Conservation (phyloP, 2,888 invertebrate species). For the Thysanoteuthis rhombus region DNA sequence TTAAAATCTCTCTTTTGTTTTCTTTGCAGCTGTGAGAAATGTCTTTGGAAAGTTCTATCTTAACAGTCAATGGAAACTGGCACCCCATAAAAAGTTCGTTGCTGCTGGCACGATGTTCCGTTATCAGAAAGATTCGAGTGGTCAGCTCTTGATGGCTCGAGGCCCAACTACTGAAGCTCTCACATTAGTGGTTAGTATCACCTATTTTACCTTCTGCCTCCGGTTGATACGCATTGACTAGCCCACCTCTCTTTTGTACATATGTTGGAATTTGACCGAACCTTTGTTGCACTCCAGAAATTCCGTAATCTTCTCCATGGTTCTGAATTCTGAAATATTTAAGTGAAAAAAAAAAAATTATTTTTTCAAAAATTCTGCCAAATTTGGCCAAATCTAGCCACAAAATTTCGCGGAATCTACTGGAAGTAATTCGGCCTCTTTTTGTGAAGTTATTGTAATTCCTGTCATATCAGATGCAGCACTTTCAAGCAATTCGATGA, state of each 20-base stretch:
- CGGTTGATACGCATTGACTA: neutral
- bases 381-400: no score
- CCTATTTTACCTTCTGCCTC: neutral
- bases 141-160: conserved; percentile 36
- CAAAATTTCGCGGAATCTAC: no score
- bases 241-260: no score
- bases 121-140: conserved; percentile 12
- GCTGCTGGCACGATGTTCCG: conserved; percentile 35
- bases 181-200: conserved; percentile 37
- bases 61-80: conserved; percentile 31
- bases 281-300: no score
- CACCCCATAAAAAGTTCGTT: neutral
- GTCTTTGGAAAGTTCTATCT: conserved; percentile 27
- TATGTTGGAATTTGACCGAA: no score
- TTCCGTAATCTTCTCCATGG: no score
- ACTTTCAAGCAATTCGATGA: neutral
- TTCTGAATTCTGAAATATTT: no score
- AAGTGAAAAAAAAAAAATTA: no score
- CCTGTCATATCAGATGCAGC: no score
- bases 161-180: conserved; percentile 45
- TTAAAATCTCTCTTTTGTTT: neutral
- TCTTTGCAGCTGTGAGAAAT: conserved; percentile 30
- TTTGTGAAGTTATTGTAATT: no score
- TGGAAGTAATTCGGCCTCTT: no score
- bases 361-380: no score